These are phyloP conservation scores for Galeopterus variegatus DNA, from an alignment of 2,113 vertebrate genomes.

Conservation along the genomic window DNA sequence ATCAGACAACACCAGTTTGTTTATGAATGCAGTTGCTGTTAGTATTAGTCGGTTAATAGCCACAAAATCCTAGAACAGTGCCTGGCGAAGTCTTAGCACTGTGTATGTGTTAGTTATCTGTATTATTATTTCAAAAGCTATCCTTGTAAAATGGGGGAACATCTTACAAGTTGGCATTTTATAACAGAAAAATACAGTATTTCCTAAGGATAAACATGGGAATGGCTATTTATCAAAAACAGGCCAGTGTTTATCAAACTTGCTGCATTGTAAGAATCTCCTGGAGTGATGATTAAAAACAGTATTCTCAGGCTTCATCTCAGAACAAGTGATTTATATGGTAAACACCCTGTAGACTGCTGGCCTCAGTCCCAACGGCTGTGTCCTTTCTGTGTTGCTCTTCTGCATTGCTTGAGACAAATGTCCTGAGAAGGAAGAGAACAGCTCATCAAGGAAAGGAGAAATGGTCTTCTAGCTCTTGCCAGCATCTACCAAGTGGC, in stretches of 20 bases:
- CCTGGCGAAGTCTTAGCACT: neutral
- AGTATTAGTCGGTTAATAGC: fast-evolving
- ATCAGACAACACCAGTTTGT: fast-evolving
- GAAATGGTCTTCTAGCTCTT: too few species aligned
- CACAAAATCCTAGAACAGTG: fast-evolving
- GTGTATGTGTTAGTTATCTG: neutral
- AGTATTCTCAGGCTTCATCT: neutral
- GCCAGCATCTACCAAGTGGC: neutral
- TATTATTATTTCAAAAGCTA: neutral
- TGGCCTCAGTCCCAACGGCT: neutral
- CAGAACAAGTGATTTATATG: fast-evolving
- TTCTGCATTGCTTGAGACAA: neutral
- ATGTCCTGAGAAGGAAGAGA: neutral
- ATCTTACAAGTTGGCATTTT: neutral
- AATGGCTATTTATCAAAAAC: neutral
- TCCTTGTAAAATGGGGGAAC: neutral
- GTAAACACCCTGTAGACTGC: neutral
- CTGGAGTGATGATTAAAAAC: neutral
- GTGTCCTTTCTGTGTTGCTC: neutral
- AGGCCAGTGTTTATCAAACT: neutral
- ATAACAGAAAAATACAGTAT: neutral
- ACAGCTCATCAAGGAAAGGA: neutral
- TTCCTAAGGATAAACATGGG: neutral
- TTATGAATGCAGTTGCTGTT: fast-evolving
- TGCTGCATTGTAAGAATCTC: neutral